These are phyloP conservation scores for Eptatretus burgeri DNA, from an alignment of 2,113 vertebrate genomes.

Conservation along the genomic window DNA sequence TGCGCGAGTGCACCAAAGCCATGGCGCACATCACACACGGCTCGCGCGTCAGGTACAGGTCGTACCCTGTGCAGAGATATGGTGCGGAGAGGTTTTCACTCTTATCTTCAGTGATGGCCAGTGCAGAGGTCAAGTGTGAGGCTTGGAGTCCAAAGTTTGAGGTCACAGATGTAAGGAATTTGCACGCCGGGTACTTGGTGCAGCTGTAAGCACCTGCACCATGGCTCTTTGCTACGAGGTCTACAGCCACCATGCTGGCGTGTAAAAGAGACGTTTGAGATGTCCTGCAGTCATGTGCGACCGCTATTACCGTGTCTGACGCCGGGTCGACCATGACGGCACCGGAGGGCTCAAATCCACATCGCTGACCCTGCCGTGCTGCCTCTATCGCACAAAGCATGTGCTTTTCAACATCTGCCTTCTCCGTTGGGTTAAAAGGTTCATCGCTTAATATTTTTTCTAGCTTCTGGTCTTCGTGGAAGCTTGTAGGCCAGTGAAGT, in stretches of 20 bases:
- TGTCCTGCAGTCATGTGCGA: conserved; percentile 26
- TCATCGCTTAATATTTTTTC: conserved; percentile 20
- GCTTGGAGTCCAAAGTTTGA: no score
- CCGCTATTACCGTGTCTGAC: conserved; percentile 20
- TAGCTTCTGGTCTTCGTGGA: conserved; percentile 29
- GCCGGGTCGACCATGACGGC: conserved; percentile 26
- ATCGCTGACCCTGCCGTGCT: conserved; percentile 14
- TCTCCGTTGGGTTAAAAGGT: conserved; percentile 22
- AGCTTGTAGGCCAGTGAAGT: conserved; percentile 36
- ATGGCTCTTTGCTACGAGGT: conserved; percentile 36
- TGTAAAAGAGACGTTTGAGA: conserved; percentile 24
- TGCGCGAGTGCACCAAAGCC: conserved; percentile 45
- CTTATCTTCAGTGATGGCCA: no score
- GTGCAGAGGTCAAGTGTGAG: no score
- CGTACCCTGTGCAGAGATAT: conserved; percentile 47
- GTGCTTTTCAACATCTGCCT: conserved; percentile 20
- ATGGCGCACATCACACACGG: conserved; percentile 57
- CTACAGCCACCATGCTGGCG: conserved; percentile 42
- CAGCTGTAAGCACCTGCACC: conserved; percentile 25
- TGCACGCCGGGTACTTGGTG: conserved; percentile 17
- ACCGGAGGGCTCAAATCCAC: conserved; percentile 25
- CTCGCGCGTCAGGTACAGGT: conserved; percentile 43
- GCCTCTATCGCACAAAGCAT: conserved; percentile 27
- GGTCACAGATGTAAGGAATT: background rate
- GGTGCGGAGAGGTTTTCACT: conserved; percentile 11